Evolutionary conservation across 2,888 invertebrate species (phyloP).

Genomic region (Calliopum simillimum): DNA sequence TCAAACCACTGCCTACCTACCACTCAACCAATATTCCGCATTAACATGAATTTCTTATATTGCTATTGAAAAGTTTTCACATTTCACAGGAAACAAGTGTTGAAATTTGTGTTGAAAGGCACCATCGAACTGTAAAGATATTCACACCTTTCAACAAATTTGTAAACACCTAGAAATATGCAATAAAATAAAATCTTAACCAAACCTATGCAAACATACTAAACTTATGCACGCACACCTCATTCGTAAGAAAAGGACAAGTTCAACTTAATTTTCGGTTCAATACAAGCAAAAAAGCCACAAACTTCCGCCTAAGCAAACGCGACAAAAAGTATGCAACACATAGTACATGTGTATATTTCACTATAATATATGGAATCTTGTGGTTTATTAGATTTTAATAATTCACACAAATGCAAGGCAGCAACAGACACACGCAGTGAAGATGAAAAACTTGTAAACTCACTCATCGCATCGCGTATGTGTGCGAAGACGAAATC

Average conservation of each 20-base stretch:
- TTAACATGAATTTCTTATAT: conserved; percentile 15
- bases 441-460: conserved; percentile 13
- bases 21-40: background rate
- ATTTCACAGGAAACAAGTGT: conserved; percentile 37
- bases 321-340: conserved; percentile 52
- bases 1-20: too few relatives aligned
- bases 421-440: conserved; percentile 18
- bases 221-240: conserved; percentile 11
- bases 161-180: conserved; percentile 56
- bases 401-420: conserved; percentile 59
- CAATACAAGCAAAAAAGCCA: conserved; percentile 63
- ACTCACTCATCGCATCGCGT: conserved; percentile 1
- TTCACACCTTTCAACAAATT: conserved; percentile 62
- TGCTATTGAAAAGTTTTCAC: conserved; percentile 60
- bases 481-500: conserved; percentile 42
- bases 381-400: conserved; percentile 67
- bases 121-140: conserved; percentile 64
- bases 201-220: conserved; percentile 59
- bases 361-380: conserved; percentile 57
- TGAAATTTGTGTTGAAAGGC: conserved; percentile 57
- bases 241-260: conserved; percentile 46
- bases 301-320: conserved; percentile 42
- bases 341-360: background rate
- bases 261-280: conserved; percentile 66
- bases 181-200: conserved; percentile 61